Evolutionary conservation across 2,797 vertebrate species (phyloP).

Genomic region (Scolopax bukidnonensis): DNA sequence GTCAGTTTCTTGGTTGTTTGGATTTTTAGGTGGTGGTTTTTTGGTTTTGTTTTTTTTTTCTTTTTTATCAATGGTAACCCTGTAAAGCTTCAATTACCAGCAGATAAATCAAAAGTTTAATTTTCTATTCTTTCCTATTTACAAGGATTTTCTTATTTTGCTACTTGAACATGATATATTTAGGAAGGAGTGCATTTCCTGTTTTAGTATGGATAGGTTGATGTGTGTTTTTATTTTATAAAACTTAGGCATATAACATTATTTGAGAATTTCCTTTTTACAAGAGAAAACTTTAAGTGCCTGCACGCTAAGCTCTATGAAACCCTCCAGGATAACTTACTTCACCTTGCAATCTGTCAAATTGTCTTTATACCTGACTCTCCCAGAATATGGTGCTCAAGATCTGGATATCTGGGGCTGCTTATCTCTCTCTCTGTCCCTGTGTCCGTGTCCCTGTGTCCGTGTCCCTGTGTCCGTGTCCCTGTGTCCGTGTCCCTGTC

Average conservation of each 20-base stretch:
- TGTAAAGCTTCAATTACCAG: not conserved
- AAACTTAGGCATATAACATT: not conserved
- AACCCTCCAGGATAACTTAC: not conserved
- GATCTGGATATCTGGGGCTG: not conserved
- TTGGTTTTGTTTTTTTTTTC: not conserved
- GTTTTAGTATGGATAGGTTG: not conserved
- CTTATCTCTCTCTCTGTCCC: too few species aligned
- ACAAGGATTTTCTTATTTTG: not conserved
- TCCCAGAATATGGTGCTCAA: not conserved
- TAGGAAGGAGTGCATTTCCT: not conserved
- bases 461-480: too few species aligned
- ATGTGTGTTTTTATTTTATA: not conserved
- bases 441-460: too few species aligned
- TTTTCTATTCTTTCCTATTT: not conserved
- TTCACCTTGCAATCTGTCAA: not conserved
- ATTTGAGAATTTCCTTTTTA: not conserved
- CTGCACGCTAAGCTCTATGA: not conserved
- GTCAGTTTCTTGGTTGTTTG: not conserved
- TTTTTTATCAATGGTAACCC: not conserved
- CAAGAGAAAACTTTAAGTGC: not conserved
- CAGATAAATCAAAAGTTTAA: not conserved
- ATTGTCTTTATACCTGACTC: not conserved
- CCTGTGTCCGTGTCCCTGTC: not conserved
- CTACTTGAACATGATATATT: not conserved
- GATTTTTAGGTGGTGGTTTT: not conserved